Conservation (phyloP, 2,888 invertebrate species). For the Flexamia atlantica region DNA sequence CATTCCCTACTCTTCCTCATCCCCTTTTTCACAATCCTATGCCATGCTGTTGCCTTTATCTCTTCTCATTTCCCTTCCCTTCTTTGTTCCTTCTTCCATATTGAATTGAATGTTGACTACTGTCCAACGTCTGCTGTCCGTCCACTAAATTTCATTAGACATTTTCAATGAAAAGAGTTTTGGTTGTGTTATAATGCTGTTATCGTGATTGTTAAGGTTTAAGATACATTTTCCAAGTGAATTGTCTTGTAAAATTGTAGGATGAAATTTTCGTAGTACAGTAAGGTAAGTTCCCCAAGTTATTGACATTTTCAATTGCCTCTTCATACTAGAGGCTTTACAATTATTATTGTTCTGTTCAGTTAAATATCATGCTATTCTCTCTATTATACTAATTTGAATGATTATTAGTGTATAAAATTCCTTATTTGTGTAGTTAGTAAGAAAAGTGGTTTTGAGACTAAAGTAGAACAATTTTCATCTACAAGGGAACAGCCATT, state of each 20-base stretch:
- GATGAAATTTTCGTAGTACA: background rate
- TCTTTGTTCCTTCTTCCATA: background rate
- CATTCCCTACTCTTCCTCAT: no score
- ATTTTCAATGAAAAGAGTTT: background rate
- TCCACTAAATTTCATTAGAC: no score
- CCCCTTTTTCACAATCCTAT: background rate
- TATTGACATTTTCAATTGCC: background rate
- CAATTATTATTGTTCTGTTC: no score
- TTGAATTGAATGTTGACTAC: constrained; percentile 31
- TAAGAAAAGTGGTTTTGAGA: no score
- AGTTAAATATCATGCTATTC: no score
- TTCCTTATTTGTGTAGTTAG: no score
- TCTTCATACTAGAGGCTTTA: no score
- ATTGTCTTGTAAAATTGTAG: background rate
- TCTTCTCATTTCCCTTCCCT: background rate
- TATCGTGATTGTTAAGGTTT: background rate
- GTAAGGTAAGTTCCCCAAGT: background rate
- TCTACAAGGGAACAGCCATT: constrained; percentile 12
- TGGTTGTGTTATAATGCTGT: background rate
- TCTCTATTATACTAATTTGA: no score
- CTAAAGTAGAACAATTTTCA: background rate
- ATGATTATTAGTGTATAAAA: no score
- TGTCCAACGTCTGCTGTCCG: constrained; percentile 2
- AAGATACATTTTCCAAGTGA: background rate
- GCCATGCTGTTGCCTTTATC: background rate